Percentiles rank a stretch among this genome's conserved stretches.
Conservation (phyloP, 2,113 vertebrate genomes). For the Fregata magnificens region DNA sequence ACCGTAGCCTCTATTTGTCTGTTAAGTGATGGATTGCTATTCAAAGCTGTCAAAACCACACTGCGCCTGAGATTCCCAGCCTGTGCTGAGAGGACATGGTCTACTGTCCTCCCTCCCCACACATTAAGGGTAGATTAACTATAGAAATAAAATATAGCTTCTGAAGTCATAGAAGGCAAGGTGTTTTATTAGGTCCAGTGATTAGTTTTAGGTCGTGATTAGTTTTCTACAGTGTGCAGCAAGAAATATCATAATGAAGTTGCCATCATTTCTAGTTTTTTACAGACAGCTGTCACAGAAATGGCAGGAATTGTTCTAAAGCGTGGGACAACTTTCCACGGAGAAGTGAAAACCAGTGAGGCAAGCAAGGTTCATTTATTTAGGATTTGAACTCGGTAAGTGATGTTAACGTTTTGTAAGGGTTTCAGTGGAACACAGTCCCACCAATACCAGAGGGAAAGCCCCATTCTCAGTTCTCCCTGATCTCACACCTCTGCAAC, state of each 20-base stretch:
- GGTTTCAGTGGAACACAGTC: background rate
- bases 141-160: constrained; percentile 22
- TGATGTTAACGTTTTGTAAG: background rate
- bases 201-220: background rate
- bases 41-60: constrained; percentile 32
- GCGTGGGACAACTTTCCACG: background rate
- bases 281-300: background rate
- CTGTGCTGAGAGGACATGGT: background rate
- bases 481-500: background rate
- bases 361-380: background rate
- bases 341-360: background rate
- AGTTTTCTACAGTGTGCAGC: background rate
- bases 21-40: constrained; percentile 14
- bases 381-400: background rate
- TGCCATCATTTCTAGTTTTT: background rate
- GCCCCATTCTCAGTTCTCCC: background rate
- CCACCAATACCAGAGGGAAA: background rate
- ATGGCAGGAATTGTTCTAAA: background rate
- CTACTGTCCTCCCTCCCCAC: background rate
- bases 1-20: background rate
- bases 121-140: background rate
- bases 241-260: background rate
- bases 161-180: background rate
- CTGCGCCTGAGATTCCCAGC: background rate
- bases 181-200: background rate